These are phyloP conservation scores for Paracentrotus lividus DNA, from an alignment of 53 echinoderm and acorn worm species.

Conservation along the genomic window DNA sequence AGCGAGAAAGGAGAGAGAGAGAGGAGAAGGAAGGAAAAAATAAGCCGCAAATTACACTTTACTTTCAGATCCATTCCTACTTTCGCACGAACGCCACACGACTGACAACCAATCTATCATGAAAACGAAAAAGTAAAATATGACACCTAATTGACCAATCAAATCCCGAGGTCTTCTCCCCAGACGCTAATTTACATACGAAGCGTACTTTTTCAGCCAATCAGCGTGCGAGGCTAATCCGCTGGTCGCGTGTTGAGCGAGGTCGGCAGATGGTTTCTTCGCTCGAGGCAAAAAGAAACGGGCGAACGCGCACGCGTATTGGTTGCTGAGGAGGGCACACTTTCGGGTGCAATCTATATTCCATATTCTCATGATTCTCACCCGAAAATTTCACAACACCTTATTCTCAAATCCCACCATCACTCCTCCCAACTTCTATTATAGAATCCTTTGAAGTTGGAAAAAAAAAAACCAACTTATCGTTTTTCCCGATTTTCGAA, in stretches of 20 bases:
- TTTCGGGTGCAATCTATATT: slow-evolving; percentile 54
- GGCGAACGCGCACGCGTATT: slow-evolving; percentile 71
- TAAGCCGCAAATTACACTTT: slow-evolving; percentile 56
- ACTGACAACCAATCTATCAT: slow-evolving; percentile 63
- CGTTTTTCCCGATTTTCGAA: slow-evolving; percentile 46
- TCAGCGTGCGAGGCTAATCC: slow-evolving; percentile 63
- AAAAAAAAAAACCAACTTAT: slow-evolving; percentile 11
- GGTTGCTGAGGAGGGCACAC: slow-evolving; percentile 36
- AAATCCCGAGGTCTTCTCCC: slow-evolving; percentile 27
- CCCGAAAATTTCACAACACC: not conserved
- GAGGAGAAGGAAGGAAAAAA: not conserved
- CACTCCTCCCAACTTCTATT: not conserved
- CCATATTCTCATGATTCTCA: slow-evolving; percentile 13
- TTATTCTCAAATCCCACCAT: not conserved
- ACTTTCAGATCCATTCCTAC: slow-evolving; percentile 53
- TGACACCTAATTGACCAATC: slow-evolving; percentile 61
- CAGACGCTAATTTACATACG: slow-evolving; percentile 65
- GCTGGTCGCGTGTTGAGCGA: slow-evolving; percentile 65
- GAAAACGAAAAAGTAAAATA: slow-evolving; percentile 18
- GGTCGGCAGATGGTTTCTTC: slow-evolving; percentile 68
- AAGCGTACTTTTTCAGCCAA: slow-evolving; percentile 68
- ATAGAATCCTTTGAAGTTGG: slow-evolving; percentile 15
- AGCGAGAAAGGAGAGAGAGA: slow-evolving; percentile 20
- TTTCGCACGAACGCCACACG: slow-evolving; percentile 65
- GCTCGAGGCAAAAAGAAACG: slow-evolving; percentile 52